Evolutionary conservation across 2,113 vertebrate species (phyloP), one percentile per base, ranked within the genome.

Genomic region (Sterna hirundo): DNA sequence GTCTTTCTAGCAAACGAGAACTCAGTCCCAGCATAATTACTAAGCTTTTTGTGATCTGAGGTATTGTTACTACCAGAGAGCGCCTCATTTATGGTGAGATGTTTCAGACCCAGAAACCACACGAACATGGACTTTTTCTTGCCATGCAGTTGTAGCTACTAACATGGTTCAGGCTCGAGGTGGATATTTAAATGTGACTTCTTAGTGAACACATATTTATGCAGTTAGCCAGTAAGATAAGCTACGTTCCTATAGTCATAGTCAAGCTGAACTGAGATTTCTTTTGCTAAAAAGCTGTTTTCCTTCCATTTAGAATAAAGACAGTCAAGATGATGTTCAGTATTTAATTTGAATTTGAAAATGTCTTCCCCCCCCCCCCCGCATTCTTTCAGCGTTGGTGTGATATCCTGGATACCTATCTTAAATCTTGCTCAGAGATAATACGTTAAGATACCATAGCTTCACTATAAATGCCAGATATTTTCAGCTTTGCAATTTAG

Each of bases 321-420:
- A 66, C 80, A 86, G 72, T 66, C 51, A 84, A 84, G 88, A 86
- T 81, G 65, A 82, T 93, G 83, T 79, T 64, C 88, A 81, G 76
- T 78, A 58, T 61, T 94, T 83, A 21, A 91, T 91, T 84, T 93
- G 89, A 96, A 88, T 91, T 86, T 84, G 79, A 88, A 85, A 89
- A 83, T 91, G 83, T 83, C 40, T 40, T 40, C 40, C 40, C 40
- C 10, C 21, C 40, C 40, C 40, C 10, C 21, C 10, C 32, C 65
- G 62, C 61, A 62, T 78, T 79, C 86, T 36, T 78, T 81, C 65
- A 71, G 88, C 52, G 49, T 91, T 95, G 93, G 89, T 96, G 83
- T 96, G 89, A 94, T 96, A 94, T 93, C 95, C 94, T 94, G 93
- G 91, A 94, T 93, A 95, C 95, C 86, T 72, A 23, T 74, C 83